A percentile compares a stretch with the other conserved stretches of the same genome.
Evolutionary conservation across 2,797 vertebrate genomes (phyloP).

Genomic region (Cryptoprocta ferox): DNA sequence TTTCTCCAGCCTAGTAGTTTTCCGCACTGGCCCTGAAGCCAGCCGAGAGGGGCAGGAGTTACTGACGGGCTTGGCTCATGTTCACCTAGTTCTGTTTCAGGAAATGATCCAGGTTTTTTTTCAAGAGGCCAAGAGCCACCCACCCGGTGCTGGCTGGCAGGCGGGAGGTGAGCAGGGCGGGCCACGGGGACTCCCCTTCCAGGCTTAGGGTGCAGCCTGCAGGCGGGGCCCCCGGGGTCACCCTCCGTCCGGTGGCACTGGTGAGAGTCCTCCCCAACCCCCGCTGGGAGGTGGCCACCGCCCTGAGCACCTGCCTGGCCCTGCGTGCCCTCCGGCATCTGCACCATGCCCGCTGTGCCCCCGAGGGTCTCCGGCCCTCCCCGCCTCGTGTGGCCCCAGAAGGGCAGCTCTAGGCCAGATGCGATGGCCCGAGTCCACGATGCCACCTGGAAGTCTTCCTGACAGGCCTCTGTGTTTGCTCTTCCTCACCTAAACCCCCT

Average conservation of each 20-base stretch:
- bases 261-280: too few relatives aligned
- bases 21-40: not conserved
- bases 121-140: not conserved
- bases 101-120: not conserved
- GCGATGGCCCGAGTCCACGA: not conserved
- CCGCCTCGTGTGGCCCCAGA: not conserved
- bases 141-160: fast-evolving
- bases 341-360: not conserved
- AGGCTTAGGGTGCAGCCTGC: not conserved
- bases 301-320: not conserved
- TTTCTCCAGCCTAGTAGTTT: not conserved
- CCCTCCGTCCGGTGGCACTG: not conserved
- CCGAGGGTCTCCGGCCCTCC: not conserved
- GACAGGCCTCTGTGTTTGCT: not conserved
- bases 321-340: not conserved
- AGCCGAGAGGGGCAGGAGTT: not conserved
- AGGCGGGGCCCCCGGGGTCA: not conserved
- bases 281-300: not conserved
- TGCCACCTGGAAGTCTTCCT: not conserved
- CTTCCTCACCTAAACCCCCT: not conserved
- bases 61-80: not conserved
- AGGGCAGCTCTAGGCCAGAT: not conserved
- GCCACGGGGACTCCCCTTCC: not conserved
- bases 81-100: not conserved
- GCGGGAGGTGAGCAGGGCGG: not conserved